phyloP scores from a whole-genome alignment of 1,140 invertebrate genomes.

The Laodelphax striatellus region DNA sequence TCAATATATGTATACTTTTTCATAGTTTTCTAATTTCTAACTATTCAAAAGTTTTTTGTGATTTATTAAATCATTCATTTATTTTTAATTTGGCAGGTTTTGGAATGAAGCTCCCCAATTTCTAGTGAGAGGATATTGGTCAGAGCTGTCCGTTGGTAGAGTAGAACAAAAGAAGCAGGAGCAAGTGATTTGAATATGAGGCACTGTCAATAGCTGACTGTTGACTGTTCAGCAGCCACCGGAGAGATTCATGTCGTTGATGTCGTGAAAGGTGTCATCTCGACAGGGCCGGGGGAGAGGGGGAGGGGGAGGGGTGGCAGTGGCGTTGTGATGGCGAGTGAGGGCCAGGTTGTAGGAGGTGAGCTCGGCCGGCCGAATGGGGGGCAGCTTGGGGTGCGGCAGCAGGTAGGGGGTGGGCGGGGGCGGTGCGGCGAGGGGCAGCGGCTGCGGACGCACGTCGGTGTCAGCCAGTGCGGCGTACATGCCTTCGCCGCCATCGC shows the following conservation, averaged over 20 bases:
- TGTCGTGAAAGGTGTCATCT: neutral
- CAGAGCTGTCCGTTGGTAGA: no score
- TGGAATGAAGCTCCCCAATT: no score
- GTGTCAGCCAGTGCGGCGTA: neutral
- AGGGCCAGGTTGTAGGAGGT: neutral
- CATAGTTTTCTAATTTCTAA: no score
- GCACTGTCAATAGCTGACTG: no score
- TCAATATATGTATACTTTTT: no score
- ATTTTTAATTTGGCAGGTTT: no score
- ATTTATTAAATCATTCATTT: no score
- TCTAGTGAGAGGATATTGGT: no score
- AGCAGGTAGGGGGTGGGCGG: neutral
- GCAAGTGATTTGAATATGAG: neutral
- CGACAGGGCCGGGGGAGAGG: neutral
- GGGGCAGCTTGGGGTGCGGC: neutral
- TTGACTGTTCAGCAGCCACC: neutral
- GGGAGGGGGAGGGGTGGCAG: neutral
- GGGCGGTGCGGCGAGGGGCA: neutral
- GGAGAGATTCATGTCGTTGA: neutral
- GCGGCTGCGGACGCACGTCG: neutral
- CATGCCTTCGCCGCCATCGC: slow-evolving; percentile 17
- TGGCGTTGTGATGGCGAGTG: neutral
- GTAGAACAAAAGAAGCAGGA: no score
- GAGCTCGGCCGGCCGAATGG: neutral
- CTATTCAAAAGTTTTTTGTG: no score